Percentiles rank a stretch among this genome's conserved stretches.
Evolutionary conservation across 2,113 vertebrate species (phyloP).

Genomic region (Alectura lathami): DNA sequence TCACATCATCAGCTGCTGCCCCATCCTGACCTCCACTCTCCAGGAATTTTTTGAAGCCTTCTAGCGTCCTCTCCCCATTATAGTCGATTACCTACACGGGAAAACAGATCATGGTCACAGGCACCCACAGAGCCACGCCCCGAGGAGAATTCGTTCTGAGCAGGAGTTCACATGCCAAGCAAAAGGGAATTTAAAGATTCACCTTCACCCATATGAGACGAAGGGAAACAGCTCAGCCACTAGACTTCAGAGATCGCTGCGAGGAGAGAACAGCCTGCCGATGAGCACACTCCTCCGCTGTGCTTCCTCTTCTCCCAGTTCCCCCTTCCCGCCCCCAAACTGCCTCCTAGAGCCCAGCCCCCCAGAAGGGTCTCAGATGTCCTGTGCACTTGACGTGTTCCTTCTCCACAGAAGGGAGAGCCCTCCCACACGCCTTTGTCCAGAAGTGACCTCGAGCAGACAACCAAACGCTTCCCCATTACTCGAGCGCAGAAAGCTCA

Average conservation of each 20-base stretch:
- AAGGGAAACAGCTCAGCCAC: slow-evolving; percentile 70
- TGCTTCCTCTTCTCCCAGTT: neutral
- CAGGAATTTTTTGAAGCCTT: slow-evolving; percentile 94
- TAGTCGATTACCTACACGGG: slow-evolving; percentile 90
- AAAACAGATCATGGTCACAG: neutral
- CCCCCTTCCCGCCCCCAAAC: neutral
- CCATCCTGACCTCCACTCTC: slow-evolving; percentile 95
- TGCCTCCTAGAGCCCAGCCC: neutral
- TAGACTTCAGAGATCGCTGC: slow-evolving; percentile 66
- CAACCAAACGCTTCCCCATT: neutral
- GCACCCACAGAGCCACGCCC: neutral
- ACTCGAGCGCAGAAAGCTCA: accelerated
- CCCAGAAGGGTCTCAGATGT: neutral
- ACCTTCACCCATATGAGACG: slow-evolving; percentile 67
- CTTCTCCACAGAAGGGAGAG: neutral
- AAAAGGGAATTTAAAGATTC: slow-evolving; percentile 69
- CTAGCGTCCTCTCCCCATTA: slow-evolving; percentile 94
- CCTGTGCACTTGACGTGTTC: neutral
- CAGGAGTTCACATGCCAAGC: slow-evolving; percentile 63
- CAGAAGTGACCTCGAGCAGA: neutral
- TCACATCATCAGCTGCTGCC: slow-evolving; percentile 85
- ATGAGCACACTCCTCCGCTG: slow-evolving; percentile 56
- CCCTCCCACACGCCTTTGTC: neutral
- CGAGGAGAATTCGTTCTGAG: slow-evolving; percentile 63
- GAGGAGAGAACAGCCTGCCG: slow-evolving; percentile 66